Base-by-base conservation (phyloP, 2,888 invertebrate genomes). In the Lottia gigantea region DNA sequence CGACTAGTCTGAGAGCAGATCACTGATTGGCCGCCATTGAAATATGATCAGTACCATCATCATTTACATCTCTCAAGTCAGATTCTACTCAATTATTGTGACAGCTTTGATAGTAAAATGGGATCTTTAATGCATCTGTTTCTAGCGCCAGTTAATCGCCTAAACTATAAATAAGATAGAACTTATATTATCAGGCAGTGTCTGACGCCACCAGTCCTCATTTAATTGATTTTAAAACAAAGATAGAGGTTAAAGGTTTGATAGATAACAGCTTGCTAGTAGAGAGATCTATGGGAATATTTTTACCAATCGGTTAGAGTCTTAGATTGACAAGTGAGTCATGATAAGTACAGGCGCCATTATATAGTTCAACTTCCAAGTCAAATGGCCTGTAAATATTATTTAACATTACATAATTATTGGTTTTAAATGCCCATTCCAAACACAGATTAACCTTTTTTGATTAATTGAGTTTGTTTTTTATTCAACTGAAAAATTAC, bases 51-150 rank as follows among this genome's bases (percentile, higher is more conserved):
- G 66, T 25, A 7, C 46, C 66, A 46, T 66, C 46, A 66, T 62
- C 25, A 70, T 70, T 65, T 47, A 15, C 40, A 40, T n/a, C 64
- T 61, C 47, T 64, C 55, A 31, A 31, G 65, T 64, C 70, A 64
- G 61, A 64, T 40, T 40, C 62, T 65, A 62, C 70, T 70, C 70
- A 70, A 70, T 70, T 70, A 70, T 65, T 61, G 65, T 70, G 70
- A 65, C 70, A 70, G 64, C 65, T 14, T 16, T 11, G 55, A 55
- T 55, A 55, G 55, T 55, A 55, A 55, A 55, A 55, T 23, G 23
- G 19, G 23, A 55, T 55, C 55, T 55, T 23, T 55, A 23, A 55
- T 55, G 55, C 55, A 55, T 55, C 55, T 55, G 55, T 55, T 55
- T 55, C 55, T 23, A 55, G 55, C 55, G 40, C 40, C 40, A 55